phyloP scores from a whole-genome alignment of 2,113 vertebrate genomes.

The Lipotes vexillifer region DNA sequence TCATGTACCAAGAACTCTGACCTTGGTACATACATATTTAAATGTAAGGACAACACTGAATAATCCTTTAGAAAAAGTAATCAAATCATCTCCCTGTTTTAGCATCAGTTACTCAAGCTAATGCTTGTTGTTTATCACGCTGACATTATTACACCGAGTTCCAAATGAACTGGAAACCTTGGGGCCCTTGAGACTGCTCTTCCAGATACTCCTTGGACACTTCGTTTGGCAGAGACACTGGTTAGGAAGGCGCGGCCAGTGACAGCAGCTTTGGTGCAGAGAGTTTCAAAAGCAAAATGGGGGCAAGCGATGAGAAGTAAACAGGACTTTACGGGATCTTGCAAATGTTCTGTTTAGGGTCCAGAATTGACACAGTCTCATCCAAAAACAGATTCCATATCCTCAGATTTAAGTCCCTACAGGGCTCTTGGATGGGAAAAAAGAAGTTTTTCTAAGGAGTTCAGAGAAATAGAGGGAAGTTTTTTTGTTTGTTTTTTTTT shows the following conservation, averaged over 20 bases:
- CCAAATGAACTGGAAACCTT: neutral
- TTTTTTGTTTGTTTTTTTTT: too few relatives aligned
- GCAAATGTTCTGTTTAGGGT: neutral
- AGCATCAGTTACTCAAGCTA: neutral
- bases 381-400: neutral
- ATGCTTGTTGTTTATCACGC: neutral
- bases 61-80: neutral
- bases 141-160: neutral
- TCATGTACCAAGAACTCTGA: conserved; percentile 1
- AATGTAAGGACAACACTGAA: neutral
- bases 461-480: neutral
- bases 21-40: conserved; percentile 51
- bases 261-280: neutral
- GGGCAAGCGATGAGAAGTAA: neutral
- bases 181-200: neutral
- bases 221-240: neutral
- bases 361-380: neutral
- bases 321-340: neutral
- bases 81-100: neutral
- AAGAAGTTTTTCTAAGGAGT: neutral
- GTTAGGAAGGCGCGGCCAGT: neutral
- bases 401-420: neutral
- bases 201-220: neutral
- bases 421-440: neutral
- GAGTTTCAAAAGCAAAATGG: neutral